A percentile compares a stretch with the other conserved stretches of the same genome.
Evolutionary conservation across 2,888 invertebrate genomes (phyloP).

Genomic region (Caenorhabditis drosophilae): DNA sequence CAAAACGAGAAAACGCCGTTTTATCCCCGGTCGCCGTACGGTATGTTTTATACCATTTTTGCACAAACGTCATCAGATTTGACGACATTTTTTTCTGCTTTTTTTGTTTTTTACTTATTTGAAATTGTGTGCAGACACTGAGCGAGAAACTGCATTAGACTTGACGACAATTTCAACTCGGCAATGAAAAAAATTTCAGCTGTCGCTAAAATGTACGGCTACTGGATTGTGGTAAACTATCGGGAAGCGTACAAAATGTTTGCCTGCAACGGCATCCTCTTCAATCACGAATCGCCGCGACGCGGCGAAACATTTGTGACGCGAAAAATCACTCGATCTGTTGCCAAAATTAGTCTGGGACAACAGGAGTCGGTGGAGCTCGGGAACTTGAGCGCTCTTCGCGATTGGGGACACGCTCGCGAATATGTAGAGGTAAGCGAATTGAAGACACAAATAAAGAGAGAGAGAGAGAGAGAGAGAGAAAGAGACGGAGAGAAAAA

Average conservation of each 20-base stretch:
- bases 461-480: too few species aligned
- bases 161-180: too few species aligned
- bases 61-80: too few species aligned
- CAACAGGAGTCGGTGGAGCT: slow-evolving; percentile 81
- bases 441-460: background rate
- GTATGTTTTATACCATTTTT: slow-evolving; percentile 77
- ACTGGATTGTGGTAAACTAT: slow-evolving; percentile 94
- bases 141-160: too few species aligned
- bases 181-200: too few species aligned
- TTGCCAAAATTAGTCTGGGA: slow-evolving; percentile 91
- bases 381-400: slow-evolving; percentile 90
- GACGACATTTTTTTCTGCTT: too few species aligned
- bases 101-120: background rate
- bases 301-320: slow-evolving; percentile 97
- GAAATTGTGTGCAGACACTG: background rate
- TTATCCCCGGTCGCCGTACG: slow-evolving; percentile 93
- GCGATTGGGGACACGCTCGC: slow-evolving; percentile 87
- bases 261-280: slow-evolving; percentile 92
- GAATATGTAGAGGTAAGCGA: slow-evolving; percentile 70
- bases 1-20: slow-evolving; percentile 94
- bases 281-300: slow-evolving; percentile 94
- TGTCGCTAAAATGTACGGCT: slow-evolving; percentile 92
- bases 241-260: slow-evolving; percentile 93
- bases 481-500: too few species aligned
- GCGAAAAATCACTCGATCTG: slow-evolving; percentile 92